phyloP scores from a whole-genome alignment of 2,797 vertebrate genomes.

The Peromyscus melanophrys region DNA sequence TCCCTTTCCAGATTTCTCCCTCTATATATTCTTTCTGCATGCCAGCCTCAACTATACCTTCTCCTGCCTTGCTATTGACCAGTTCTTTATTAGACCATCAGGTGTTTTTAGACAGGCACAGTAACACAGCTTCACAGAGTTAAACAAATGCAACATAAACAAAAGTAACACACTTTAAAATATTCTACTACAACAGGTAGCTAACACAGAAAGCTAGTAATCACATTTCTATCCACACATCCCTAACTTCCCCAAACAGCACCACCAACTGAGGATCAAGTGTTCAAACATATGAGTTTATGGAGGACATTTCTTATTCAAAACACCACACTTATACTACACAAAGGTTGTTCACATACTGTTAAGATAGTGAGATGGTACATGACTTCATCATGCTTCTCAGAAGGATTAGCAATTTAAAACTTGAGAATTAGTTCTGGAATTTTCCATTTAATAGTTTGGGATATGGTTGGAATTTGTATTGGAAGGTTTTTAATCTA shows the following conservation, averaged over 20 bases:
- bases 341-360: neutral
- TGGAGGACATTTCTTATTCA: neutral
- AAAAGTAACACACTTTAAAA: no score
- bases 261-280: neutral
- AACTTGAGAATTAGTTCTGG: neutral
- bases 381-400: neutral
- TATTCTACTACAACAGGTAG: no score
- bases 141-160: no score
- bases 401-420: neutral
- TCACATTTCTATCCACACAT: neutral
- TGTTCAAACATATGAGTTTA: neutral
- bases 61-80: no score
- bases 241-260: no score
- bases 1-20: no score
- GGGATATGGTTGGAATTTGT: neutral
- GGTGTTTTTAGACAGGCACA: no score
- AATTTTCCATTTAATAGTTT: neutral
- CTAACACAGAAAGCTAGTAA: no score
- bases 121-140: no score
- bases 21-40: no score
- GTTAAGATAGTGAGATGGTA: neutral
- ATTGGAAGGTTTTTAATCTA: constrained; percentile 37
- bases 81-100: no score
- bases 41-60: no score
- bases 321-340: neutral